A percentile compares a stretch with the other conserved stretches of the same genome.
Evolutionary conservation across 2,797 vertebrate species (phyloP).

Genomic region (Leucoraja ocellata): DNA sequence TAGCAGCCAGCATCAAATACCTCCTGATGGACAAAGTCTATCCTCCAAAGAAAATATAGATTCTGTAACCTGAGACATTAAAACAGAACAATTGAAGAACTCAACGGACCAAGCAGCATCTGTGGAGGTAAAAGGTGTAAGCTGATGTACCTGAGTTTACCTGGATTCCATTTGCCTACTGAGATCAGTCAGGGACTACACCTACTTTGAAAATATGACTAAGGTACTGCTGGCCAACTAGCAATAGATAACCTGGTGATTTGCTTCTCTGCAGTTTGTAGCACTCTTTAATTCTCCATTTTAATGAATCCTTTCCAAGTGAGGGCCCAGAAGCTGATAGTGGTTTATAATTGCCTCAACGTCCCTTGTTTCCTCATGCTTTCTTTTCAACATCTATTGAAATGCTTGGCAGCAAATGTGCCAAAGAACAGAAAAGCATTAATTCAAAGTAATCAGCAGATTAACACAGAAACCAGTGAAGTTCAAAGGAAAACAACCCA

Average conservation of each 20-base stretch:
- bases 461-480: background rate
- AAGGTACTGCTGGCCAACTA: background rate
- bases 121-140: no score
- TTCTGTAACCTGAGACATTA: no score
- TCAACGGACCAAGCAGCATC: no score
- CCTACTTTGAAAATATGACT: background rate
- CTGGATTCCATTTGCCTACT: no score
- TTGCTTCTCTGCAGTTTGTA: background rate
- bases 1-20: no score
- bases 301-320: background rate
- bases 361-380: no score
- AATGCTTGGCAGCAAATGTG: background rate
- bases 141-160: no score
- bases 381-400: background rate
- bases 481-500: background rate
- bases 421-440: background rate
- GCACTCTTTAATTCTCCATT: background rate
- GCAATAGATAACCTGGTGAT: background rate
- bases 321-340: background rate
- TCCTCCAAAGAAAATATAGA: no score
- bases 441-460: background rate
- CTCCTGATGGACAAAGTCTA: no score
- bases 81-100: no score
- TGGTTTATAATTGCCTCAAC: background rate
- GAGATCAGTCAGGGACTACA: background rate